These are phyloP conservation scores for Xenopus laevis DNA, from an alignment of 2,113 vertebrate genomes.

Conservation along the genomic window DNA sequence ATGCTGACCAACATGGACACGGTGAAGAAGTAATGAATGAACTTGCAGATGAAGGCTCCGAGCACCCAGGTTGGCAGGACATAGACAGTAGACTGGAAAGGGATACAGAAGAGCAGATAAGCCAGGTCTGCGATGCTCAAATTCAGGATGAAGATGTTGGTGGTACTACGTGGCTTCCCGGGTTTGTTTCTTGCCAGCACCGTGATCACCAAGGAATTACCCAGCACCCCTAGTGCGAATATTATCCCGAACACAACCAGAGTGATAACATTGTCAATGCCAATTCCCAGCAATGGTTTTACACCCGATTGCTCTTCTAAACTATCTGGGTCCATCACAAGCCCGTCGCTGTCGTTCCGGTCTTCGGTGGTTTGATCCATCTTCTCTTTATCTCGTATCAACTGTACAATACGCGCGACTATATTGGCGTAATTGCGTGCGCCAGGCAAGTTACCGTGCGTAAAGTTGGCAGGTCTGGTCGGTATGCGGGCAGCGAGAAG, in stretches of 20 bases:
- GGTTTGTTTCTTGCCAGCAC: constrained; percentile 85
- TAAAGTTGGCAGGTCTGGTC: too few relatives aligned
- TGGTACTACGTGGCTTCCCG: constrained; percentile 84
- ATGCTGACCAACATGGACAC: constrained; percentile 97
- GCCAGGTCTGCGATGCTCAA: constrained; percentile 92
- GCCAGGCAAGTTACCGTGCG: neutral
- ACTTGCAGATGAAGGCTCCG: constrained; percentile 92
- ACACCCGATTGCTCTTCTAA: constrained; percentile 9
- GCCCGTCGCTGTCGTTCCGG: constrained; percentile 24
- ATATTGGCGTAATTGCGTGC: neutral
- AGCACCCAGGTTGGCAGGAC: constrained; percentile 87
- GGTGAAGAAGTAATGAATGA: constrained; percentile 92
- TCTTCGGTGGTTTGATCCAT: constrained; percentile 25
- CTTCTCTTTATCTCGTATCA: neutral
- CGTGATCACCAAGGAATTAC: constrained; percentile 91
- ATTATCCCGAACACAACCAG: constrained; percentile 84
- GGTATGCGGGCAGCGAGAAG: too few relatives aligned
- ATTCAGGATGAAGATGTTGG: constrained; percentile 93
- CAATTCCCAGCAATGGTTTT: constrained; percentile 71
- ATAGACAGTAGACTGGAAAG: constrained; percentile 92
- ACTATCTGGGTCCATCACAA: constrained; percentile 3
- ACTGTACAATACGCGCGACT: too few relatives aligned
- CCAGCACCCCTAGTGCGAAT: constrained; percentile 85
- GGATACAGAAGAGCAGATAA: constrained; percentile 94
- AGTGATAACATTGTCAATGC: constrained; percentile 83